phyloP scores from a whole-genome alignment of 2,888 invertebrate genomes.

The Phortica magna region DNA sequence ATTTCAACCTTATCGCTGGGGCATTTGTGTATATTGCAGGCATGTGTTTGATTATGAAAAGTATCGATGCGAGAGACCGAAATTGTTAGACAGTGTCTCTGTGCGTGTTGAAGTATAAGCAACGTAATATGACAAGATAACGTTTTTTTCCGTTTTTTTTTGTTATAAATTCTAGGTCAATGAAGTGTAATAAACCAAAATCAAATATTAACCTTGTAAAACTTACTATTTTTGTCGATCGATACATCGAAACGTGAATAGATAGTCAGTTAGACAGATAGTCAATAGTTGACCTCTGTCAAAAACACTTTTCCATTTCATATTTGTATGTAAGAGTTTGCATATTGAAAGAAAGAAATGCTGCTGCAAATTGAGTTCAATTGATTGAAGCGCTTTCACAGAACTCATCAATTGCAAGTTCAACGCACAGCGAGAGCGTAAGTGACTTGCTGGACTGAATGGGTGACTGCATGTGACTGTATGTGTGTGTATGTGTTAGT shows the following conservation, averaged over 20 bases:
- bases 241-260: background rate
- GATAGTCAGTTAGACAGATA: background rate
- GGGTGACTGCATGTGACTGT: background rate
- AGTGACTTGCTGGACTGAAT: background rate
- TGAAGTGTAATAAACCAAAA: conserved; percentile 39
- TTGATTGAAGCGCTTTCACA: conserved; percentile 7
- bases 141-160: background rate
- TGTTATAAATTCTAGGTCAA: conserved; percentile 48
- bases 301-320: conserved; percentile 18
- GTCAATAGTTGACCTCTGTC: conserved; percentile 27
- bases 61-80: too few species aligned
- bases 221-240: background rate
- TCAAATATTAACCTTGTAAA: conserved; percentile 46
- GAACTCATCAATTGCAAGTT: conserved; percentile 21
- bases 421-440: conserved; percentile 18
- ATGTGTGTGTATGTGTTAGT: background rate
- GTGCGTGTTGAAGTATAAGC: background rate
- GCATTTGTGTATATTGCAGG: conserved; percentile 42
- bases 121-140: background rate
- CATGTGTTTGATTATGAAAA: conserved; percentile 26
- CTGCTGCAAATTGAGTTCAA: conserved; percentile 24
- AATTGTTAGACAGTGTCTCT: conserved; percentile 20
- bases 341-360: conserved; percentile 1
- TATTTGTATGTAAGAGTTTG: background rate
- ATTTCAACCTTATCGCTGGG: background rate